Base-by-base conservation (phyloP, 1,140 invertebrate genomes). In the Dryas iulia region DNA sequence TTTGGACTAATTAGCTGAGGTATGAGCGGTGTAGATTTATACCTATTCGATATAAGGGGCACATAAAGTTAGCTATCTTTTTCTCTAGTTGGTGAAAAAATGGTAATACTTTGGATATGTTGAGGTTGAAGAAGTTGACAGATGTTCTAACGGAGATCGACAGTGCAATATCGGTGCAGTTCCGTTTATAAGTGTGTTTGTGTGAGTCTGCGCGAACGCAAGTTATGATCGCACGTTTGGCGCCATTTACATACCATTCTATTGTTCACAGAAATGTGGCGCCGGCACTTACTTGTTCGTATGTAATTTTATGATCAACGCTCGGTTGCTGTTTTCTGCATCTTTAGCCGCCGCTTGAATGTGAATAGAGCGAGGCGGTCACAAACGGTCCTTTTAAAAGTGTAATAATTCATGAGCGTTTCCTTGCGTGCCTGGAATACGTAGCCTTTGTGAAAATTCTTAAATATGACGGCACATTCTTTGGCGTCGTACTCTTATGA, bases 201-300 rank as follows among this genome's bases (percentile, higher is more conserved):
- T 66, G 21, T 35, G 47, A 30, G 78, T 86, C 39, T 47, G 39
- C 39, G 39, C 39, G 21, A 47, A 78, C 79, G 71, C 77, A 69
- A 79, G 78, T 84, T 89, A 86, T 89, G 84, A 86, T 82, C 72
- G 71, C 76, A 70, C 68, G 76, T 77, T 82, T 79, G 84, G 80
- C 83, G 84, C 80, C 84, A 81, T 81, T 84, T 81, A 73, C 82
- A 85, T 83, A 78, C 77, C 72, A 78, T 82, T 87, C 85, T 78
- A 90, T 90, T 88, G 84, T 90, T 88, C 83, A 86, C 81, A 88
- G 87, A 88, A 86, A 78, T 79, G 74, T 81, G 87, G 84, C 87
- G 86, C 86, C 86, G 71, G 69, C 76, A 76, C 73, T 82, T 73
- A 83, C 80, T 79, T 79, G 80, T 79, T 86, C 77, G 76, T 79